Conservation (phyloP, 2,888 invertebrate genomes). For the Macrophya annulata region DNA sequence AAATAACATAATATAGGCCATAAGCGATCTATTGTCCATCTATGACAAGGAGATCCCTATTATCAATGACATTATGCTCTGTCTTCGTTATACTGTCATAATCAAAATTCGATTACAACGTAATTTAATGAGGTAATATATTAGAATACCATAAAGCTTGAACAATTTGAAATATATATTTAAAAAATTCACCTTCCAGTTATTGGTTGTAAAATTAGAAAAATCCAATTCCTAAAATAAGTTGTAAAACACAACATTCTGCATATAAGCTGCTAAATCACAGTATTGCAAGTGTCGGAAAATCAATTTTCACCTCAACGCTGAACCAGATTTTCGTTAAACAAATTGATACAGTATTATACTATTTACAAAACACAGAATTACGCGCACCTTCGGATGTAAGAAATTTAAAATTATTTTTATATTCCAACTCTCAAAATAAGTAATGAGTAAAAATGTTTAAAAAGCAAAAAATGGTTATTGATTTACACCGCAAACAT, state of each 20-base stretch:
- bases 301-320: conserved; percentile 16
- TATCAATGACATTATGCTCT: conserved; percentile 4
- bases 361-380: not conserved
- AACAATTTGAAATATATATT: conserved; percentile 2
- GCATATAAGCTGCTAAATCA: conserved; percentile 36
- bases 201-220: not conserved
- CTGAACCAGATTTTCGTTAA: not conserved
- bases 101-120: conserved; percentile 41
- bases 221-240: conserved; percentile 15
- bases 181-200: not conserved
- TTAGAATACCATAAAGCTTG: conserved; percentile 45
- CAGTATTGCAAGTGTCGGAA: conserved; percentile 1
- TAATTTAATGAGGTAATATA: conserved; percentile 29
- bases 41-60: conserved; percentile 38
- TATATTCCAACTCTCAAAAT: not conserved
- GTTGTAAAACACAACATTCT: not conserved
- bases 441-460: not conserved
- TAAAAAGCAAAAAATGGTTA: conserved; percentile 1
- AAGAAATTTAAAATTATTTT: not conserved
- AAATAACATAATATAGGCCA: conserved; percentile 53
- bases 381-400: not conserved
- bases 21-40: conserved; percentile 48
- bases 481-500: conserved; percentile 23
- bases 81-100: not conserved
- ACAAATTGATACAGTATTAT: not conserved